Base-by-base conservation (phyloP, 2,888 invertebrate genomes). In the Drepanosiphum platanoidis region DNA sequence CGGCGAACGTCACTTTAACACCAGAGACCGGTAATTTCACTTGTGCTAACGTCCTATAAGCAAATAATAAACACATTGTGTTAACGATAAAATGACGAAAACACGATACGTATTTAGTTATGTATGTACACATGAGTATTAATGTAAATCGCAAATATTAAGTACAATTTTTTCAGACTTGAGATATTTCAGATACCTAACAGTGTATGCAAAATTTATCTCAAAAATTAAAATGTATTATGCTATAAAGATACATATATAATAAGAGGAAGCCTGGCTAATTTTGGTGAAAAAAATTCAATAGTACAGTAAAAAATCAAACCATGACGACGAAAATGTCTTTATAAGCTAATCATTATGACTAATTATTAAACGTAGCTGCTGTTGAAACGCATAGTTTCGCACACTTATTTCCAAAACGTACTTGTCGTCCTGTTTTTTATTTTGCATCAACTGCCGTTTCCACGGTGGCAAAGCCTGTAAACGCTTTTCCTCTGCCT, bases 401-500 rank as follows among this genome's bases (percentile, higher is more conserved):
- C 8, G 18, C n/a, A 15, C 7, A 8, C 27, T 39, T 11, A 58
- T 79, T 70, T 36, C 27, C 1, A 61, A 39, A 70, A 74, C 91
- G 90, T 89, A 95, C 95, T 94, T 95, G 88, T 93, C 94, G 88
- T 95, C 95, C 88, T 95, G 74, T 36, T 36, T 93, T 88, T 95
- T 94, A 88, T 95, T 93, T 86, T 94, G 94, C 88, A 97, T 90
- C 86, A 98, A 91, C 89, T 97, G 97, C 84, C 97, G 92, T 90
- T 98, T 97, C 98, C 98, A 98, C 78, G 95, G 95, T 0, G 98
- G 98, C 88, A 98, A 95, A 22, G 96, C 93, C 34, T 95, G 95
- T 72, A 96, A 92, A 87, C 96, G 91, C 88, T 95, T 93, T 88
- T 95, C 94, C 90, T 96, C 96, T 0, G 96, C 95, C 89, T 96